Conservation (phyloP, 2,888 invertebrate species). For the Aricia artaxerxes region DNA sequence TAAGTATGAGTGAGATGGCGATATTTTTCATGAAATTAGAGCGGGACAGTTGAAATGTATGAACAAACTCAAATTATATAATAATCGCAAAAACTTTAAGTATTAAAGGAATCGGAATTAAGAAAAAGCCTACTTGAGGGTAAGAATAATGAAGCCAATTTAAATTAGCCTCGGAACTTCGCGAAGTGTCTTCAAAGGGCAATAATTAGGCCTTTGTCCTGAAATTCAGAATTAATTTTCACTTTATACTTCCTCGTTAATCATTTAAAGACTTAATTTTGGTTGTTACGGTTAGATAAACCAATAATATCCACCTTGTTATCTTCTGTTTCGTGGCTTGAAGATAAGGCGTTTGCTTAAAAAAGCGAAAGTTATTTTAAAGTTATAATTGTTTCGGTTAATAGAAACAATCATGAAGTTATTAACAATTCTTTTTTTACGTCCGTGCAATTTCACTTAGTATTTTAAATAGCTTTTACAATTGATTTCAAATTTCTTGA, state of each 20-base stretch:
- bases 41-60: too few relatives aligned
- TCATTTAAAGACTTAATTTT: constrained; percentile 42
- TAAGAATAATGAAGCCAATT: constrained; percentile 55
- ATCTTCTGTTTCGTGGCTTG: neutral
- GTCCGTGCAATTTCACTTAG: neutral
- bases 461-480: neutral
- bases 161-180: constrained; percentile 57
- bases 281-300: constrained; percentile 26
- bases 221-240: constrained; percentile 52
- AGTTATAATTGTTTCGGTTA: constrained; percentile 15
- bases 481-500: neutral
- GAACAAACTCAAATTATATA: neutral
- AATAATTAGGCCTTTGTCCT: constrained; percentile 66
- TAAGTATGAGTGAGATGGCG: too few relatives aligned
- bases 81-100: constrained; percentile 23
- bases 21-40: too few relatives aligned
- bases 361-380: constrained; percentile 2
- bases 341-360: neutral
- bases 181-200: constrained; percentile 55
- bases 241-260: constrained; percentile 45
- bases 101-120: constrained; percentile 36
- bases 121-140: constrained; percentile 38
- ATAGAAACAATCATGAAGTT: neutral
- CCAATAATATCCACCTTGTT: constrained; percentile 17
- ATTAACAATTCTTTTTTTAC: too few relatives aligned